These are phyloP conservation scores for Eunapius fragilis DNA, from an alignment of 37 sponge, comb jelly and placozoan species.

Conservation along the genomic window DNA sequence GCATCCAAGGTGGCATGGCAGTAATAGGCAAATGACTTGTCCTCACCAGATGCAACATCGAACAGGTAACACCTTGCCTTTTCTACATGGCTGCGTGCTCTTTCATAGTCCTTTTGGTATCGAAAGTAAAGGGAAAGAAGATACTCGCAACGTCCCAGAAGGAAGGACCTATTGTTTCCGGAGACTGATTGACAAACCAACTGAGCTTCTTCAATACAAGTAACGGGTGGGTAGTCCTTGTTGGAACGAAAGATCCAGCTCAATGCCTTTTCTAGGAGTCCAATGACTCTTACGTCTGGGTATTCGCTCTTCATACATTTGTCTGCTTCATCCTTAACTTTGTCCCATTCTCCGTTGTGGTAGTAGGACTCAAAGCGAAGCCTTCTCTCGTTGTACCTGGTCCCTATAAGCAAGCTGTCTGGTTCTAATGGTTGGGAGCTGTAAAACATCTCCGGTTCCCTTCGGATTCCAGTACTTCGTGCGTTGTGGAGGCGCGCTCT, in stretches of 20 bases:
- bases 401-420: background rate
- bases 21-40: conserved; percentile 21
- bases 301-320: background rate
- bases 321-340: background rate
- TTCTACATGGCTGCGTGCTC: background rate
- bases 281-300: conserved; percentile 6
- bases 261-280: conserved; percentile 13
- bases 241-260: conserved; percentile 17
- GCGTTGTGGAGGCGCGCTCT: background rate
- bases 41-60: conserved; percentile 13
- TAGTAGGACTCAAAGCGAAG: conserved; percentile 11
- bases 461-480: background rate
- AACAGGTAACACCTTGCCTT: conserved; percentile 13
- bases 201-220: background rate
- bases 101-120: background rate
- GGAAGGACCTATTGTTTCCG: background rate
- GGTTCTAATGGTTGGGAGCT: background rate
- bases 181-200: background rate
- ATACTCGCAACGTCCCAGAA: conserved; percentile 20
- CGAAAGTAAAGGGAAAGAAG: conserved; percentile 6
- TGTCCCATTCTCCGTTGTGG: conserved; percentile 14
- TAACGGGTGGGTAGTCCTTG: background rate
- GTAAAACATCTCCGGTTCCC: background rate
- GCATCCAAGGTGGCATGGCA: conserved; percentile 11
- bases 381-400: conserved; percentile 3